Base-by-base conservation (phyloP, 2,888 invertebrate species). In the Leptopterna dolabrata region DNA sequence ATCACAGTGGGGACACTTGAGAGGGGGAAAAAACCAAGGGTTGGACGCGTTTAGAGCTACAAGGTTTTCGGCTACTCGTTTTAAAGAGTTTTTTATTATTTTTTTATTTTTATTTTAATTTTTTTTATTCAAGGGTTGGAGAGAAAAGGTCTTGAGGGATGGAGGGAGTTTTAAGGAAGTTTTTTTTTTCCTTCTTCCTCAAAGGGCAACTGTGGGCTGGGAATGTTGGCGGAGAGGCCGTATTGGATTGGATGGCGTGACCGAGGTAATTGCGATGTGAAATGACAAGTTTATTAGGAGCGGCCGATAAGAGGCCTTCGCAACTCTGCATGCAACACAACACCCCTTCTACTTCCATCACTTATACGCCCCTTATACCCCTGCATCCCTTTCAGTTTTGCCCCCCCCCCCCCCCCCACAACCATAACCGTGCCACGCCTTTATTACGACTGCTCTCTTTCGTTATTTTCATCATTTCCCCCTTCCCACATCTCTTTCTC, bases 251-350 rank as follows among this genome's bases (percentile, higher is more conserved):
- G 81, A 51, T 86, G 51, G 86, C 86, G 86, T 87, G 86, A 87
- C 78, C 45, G 27, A 30, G 16, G 86, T 87, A 87, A 87, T 87
- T 80, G 86, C 80, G 80, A 87, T 87, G 86, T 87, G 86, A 87
- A 87, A 87, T 87, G 86, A 87, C 86, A 87, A 87, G 86, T 87
- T 87, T 87, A 87, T 87, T 87, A 87, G 78, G 27, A 47, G 86
- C 78, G 16, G 19, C 85, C 47, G 76, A 73, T 73, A 85, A 76
- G 36, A 4, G 14, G 45, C 29, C 81, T 81, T 55, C 55, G 78
- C 24, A 43, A 78, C 78, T 78, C 78, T 43, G 81, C 81, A 81
- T 81, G 81, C 81, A 81, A 81, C 81, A 51, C 51, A 51, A 80
- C 19, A 27, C 80, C 51, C 55, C 7, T 2, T n/a, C 55, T 19